Base-by-base conservation (phyloP, 1,140 invertebrate genomes). In the Tetramorium parvispinum region DNA sequence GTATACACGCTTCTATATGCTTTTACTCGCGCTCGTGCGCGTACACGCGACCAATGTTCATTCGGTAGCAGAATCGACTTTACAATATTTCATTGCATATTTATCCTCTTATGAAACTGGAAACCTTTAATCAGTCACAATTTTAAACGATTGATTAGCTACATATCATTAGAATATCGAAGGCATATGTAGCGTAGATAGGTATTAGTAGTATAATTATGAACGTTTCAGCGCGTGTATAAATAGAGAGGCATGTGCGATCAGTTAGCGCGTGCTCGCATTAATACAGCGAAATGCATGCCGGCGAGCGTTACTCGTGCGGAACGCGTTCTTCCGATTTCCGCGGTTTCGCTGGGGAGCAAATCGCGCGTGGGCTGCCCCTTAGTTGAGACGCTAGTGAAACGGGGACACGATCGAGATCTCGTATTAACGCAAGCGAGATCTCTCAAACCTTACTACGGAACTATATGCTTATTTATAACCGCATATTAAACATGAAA, bases 241-340 rank as follows among this genome's bases (percentile, higher is more conserved):
- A 83, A 49, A 61, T 37, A 37, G 79, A 37, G 68, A 75, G 40
- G 24, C 53, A 46, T 59, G 21, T n/a, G 27, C 6, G 59, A 13
- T 21, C 61, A 83, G 59, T 77, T 73, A 59, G 51, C 88, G 83
- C 43, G 75, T 76, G 81, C 86, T 51, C 63, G 66, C 51, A 71
- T 82, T 73, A 70, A 82, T 71, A 57, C 53, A 16, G 77, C 32
- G 46, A 51, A 53, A 77, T 63, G 57, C 57, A 37, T 49, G 76
- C 76, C 24, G 49, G 63, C 75, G 61, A 68, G 8, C 37, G 87
- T 86, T 53, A 85, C 46, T 87, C 87, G 49, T 88, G 73, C 79
- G 85, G 87, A 88, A 88, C 78, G 53, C 77, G 85, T 88, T 76
- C 81, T 85, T 85, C 86, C 86, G 78, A 88, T 88, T 88, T 88